Percentiles rank a stretch among this genome's conserved stretches.
phyloP scores from a whole-genome alignment of 2,113 vertebrate species.

The Zosterops pallidus region DNA sequence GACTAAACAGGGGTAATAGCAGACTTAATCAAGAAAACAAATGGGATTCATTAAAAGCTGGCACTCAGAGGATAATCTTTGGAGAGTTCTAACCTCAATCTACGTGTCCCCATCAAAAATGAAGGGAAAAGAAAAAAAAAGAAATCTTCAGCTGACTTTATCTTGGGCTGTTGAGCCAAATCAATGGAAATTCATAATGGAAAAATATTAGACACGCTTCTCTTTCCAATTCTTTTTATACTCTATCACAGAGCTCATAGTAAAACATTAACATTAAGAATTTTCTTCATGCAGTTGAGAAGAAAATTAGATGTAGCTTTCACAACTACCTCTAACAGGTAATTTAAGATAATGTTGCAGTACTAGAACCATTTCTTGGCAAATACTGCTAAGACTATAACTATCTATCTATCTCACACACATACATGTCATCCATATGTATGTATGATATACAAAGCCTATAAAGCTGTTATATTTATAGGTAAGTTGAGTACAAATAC shows the following conservation, averaged over 20 bases:
- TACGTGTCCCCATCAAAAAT: constrained; percentile 64
- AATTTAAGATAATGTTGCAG: background rate
- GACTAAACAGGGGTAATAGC: constrained; percentile 76
- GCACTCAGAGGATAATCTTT: constrained; percentile 72
- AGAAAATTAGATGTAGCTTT: background rate
- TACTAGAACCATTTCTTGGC: background rate
- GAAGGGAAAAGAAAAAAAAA: background rate
- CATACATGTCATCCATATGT: background rate
- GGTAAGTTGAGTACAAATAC: background rate
- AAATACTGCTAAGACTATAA: background rate
- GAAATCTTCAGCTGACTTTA: constrained; percentile 54
- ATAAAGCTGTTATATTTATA: background rate
- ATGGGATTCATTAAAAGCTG: constrained; percentile 81
- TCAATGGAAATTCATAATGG: constrained; percentile 21
- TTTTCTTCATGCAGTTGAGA: background rate
- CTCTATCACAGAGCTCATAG: background rate
- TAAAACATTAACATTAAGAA: background rate
- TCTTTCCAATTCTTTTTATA: background rate
- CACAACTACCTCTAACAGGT: background rate
- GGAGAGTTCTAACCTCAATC: constrained; percentile 68
- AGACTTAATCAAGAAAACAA: constrained; percentile 82
- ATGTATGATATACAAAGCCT: background rate
- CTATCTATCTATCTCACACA: background rate
- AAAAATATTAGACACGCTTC: constrained; percentile 34
- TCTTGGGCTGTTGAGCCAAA: constrained; percentile 41